Evolutionary conservation across 2,797 vertebrate genomes (phyloP).

Genomic region (Lithobates pipiens): DNA sequence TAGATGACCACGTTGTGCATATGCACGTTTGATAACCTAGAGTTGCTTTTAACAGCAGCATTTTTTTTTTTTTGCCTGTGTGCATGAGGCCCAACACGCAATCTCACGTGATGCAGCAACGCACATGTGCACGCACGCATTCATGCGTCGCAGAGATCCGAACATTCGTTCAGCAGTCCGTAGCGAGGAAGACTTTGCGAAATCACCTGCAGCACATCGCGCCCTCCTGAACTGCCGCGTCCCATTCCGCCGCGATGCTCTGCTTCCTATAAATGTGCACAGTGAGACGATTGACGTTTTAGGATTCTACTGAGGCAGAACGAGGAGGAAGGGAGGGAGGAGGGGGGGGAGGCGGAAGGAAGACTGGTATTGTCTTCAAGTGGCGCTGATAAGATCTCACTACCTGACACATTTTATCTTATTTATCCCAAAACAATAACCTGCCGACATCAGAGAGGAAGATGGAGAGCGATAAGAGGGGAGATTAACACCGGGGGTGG

Average conservation of each 20-base stretch:
- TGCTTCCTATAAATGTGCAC: neutral
- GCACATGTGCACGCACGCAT: no score
- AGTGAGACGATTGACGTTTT: neutral
- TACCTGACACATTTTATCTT: constrained; percentile 11
- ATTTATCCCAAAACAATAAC: constrained; percentile 46
- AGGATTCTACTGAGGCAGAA: neutral
- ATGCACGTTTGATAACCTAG: no score
- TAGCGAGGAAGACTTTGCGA: no score
- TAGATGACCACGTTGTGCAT: no score
- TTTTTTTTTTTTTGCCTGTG: no score
- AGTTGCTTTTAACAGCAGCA: no score
- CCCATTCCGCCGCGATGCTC: neutral
- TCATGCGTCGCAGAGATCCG: no score
- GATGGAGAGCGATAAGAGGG: constrained; percentile 20
- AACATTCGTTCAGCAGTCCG: no score
- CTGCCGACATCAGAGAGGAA: neutral
- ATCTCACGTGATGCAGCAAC: no score
- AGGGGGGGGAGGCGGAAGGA: constrained; percentile 3
- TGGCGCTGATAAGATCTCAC: neutral
- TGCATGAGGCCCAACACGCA: no score
- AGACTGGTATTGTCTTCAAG: neutral
- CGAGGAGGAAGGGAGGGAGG: no score
- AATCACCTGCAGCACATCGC: neutral
- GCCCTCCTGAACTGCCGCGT: neutral
- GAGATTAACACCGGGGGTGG: neutral